A percentile compares a stretch with the other conserved stretches of the same genome.
Conservation (phyloP, 2,797 vertebrate genomes). For the Spheniscus humboldti region DNA sequence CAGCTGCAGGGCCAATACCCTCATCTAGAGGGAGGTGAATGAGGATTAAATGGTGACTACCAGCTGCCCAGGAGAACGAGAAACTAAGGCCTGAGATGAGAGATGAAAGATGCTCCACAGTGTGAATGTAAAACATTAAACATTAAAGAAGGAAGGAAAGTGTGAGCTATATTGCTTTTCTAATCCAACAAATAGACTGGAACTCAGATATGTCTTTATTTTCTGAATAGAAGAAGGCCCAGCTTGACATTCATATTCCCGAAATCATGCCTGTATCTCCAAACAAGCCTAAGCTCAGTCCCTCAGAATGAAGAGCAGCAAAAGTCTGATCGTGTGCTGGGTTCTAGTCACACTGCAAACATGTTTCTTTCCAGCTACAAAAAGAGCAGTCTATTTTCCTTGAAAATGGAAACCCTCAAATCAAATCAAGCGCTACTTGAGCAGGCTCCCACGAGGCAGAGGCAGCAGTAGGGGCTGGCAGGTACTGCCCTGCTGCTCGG, state of each 20-base stretch:
- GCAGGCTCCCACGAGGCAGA: background rate
- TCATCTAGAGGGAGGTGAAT: background rate
- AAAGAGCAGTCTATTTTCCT: background rate
- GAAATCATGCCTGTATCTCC: rapidly evolving
- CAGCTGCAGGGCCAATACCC: background rate
- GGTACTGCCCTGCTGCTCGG: background rate
- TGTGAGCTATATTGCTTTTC: background rate
- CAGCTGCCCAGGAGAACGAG: background rate
- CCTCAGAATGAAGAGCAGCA: background rate
- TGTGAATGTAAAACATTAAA: background rate
- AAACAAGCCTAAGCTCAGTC: background rate
- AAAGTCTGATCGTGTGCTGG: background rate
- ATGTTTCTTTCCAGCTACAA: background rate
- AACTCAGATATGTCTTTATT: background rate
- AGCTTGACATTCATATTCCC: background rate
- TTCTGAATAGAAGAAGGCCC: background rate
- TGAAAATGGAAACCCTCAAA: background rate
- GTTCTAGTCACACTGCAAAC: background rate
- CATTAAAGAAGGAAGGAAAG: background rate
- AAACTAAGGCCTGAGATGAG: background rate
- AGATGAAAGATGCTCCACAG: background rate
- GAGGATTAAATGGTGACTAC: background rate
- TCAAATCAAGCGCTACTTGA: background rate
- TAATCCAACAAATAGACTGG: background rate
- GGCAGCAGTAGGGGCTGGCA: background rate